Evolutionary conservation across 2,113 vertebrate genomes (phyloP), one percentile per base, ranked within the genome.

Genomic region (Entelurus aequoreus): DNA sequence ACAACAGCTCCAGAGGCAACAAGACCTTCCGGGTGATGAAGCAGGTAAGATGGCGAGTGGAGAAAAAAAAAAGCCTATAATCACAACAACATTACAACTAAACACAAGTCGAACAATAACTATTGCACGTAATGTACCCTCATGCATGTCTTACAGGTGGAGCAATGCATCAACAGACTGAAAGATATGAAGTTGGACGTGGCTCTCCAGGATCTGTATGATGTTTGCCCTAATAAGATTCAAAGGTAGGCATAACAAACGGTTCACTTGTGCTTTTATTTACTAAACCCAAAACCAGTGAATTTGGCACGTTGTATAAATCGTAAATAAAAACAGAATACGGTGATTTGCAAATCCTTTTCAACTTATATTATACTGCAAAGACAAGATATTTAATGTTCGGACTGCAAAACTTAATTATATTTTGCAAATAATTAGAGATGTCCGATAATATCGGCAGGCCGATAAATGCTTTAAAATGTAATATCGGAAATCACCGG

Each of bases 141-240:
- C 6, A 44, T 46, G 6, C 5, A 21, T 58, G 42, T 36, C 9
- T 48, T 62, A 5, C 71, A 92, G 91, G 87, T 92, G 56, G 86
- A 92, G 64, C 90, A 91, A 77, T 92, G 89, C 67, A 35, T 90
- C 14, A 88, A 90, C 69, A 82, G 87, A 21, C 68, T 92, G 50
- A 88, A 85, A 56, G 70, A 63, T 13, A 92, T 92, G 89, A 89
- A 88, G 59, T 75, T 92, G n/a, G 72, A 77, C 7, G 56, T 1
- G 13, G 84, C 83, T 40, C 68, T 92, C 1, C 64, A 69, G 59
- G 85, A 87, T 4, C 74, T 91, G 64, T 57, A 19, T 13, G 81
- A 85, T 4, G 46, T 90, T 13, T 92, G 89, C 79, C 88, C 89
- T 46, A 84, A 37, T 12, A 74, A 28, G 54, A 40, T 63, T 14